Percentiles rank a stretch among this genome's conserved stretches.
These are phyloP conservation scores for Pseudorasbora parva DNA, from an alignment of 2,113 vertebrate genomes.

Conservation along the genomic window DNA sequence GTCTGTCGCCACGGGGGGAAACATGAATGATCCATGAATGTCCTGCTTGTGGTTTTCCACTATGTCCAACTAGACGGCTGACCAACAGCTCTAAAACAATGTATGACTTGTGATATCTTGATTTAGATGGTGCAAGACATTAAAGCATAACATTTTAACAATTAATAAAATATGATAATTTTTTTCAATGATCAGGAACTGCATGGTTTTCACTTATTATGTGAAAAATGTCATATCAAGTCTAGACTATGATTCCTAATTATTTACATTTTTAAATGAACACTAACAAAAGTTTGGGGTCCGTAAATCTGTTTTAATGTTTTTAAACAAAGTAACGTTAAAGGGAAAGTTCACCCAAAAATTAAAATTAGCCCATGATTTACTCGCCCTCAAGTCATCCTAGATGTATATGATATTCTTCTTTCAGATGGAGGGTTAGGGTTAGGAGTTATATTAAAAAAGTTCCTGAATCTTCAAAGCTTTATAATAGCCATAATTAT, in stretches of 20 bases:
- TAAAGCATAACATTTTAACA: not conserved
- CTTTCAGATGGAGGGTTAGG: no score
- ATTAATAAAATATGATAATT: no score
- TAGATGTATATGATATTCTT: no score
- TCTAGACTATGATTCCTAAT: not conserved
- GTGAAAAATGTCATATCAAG: not conserved
- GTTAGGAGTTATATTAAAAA: no score
- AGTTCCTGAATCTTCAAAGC: no score
- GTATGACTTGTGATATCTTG: not conserved
- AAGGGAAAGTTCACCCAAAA: no score
- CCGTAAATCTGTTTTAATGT: not conserved
- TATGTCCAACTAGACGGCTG: not conserved
- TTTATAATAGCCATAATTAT: no score
- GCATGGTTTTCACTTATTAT: not conserved
- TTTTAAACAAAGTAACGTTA: no score
- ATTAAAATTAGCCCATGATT: no score
- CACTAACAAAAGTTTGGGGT: not conserved
- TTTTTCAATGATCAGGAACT: not conserved
- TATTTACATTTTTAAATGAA: not conserved
- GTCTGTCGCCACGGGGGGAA: constrained; percentile 1
- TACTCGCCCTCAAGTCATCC: no score
- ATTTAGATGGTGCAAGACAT: not conserved
- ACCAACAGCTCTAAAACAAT: not conserved
- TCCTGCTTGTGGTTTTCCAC: constrained; percentile 1
- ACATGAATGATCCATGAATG: constrained; percentile 8